Evolutionary conservation across 2,888 invertebrate genomes (phyloP).

Genomic region (Mythimna impura): DNA sequence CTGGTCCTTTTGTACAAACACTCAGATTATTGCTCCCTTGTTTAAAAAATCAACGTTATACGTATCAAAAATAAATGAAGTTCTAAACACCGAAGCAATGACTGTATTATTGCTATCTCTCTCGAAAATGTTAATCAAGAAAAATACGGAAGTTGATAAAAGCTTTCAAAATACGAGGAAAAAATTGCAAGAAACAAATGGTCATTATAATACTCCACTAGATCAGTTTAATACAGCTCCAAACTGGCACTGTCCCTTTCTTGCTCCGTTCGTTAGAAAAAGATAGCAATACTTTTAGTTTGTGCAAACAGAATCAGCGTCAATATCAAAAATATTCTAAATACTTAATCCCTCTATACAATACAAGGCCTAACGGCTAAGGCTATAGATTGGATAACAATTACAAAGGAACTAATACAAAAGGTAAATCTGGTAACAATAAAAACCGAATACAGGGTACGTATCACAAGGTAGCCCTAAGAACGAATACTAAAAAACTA

Average conservation of each 20-base stretch:
- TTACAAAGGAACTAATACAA: constrained; percentile 31
- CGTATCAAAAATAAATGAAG: not conserved
- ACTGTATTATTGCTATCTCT: not conserved
- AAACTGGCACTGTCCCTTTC: constrained; percentile 4
- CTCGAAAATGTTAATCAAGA: not conserved
- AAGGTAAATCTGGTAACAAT: constrained; percentile 23
- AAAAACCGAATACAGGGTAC: constrained; percentile 34
- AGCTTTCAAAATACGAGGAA: not conserved
- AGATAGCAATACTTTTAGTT: constrained; percentile 6
- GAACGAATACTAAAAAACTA: constrained; percentile 21
- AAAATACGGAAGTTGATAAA: not conserved
- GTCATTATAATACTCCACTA: not conserved
- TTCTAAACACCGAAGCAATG: constrained; percentile 1
- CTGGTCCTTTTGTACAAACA: not conserved
- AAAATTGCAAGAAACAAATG: not conserved
- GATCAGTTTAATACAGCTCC: not conserved
- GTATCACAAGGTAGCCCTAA: constrained; percentile 43
- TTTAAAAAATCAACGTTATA: not conserved
- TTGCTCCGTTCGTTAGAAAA: constrained; percentile 1
- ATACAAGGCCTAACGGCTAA: constrained; percentile 39
- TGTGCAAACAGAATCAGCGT: constrained; percentile 6
- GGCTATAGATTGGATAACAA: constrained; percentile 31
- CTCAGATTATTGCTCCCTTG: not conserved
- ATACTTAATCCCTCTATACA: constrained; percentile 43
- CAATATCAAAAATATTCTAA: constrained; percentile 41